Conservation (phyloP, 2,113 vertebrate species). For the Piaya cayana region DNA sequence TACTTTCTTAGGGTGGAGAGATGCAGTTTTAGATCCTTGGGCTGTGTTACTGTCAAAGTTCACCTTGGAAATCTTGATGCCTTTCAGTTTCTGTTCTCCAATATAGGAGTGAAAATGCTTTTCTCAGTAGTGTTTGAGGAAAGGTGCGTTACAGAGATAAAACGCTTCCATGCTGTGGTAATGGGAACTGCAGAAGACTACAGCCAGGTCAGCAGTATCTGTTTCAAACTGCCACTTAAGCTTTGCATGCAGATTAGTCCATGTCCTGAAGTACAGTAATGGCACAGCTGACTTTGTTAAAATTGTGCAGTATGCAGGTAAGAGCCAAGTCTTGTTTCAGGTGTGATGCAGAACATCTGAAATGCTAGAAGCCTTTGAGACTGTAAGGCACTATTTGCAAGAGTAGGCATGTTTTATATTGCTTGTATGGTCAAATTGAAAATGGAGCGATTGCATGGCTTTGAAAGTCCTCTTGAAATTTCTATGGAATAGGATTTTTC, state of each 20-base stretch:
- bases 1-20: not conserved
- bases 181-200: not conserved
- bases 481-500: not conserved
- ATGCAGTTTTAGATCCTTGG: not conserved
- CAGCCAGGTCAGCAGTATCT: conserved; percentile 45
- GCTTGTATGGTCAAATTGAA: not conserved
- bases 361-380: not conserved
- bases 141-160: not conserved
- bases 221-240: not conserved
- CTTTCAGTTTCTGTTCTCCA: not conserved
- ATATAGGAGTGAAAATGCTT: not conserved
- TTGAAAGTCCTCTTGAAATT: not conserved
- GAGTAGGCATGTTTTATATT: not conserved
- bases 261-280: not conserved
- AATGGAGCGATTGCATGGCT: not conserved
- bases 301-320: not conserved
- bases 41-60: not conserved
- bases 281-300: not conserved
- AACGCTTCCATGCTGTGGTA: not conserved
- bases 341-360: not conserved
- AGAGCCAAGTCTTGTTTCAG: not conserved
- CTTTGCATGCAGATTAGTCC: conserved; percentile 9
- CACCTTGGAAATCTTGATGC: not conserved
- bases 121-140: not conserved
- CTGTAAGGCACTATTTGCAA: not conserved